Conservation (phyloP, 2,888 invertebrate genomes). For the Mimas tiliae region DNA sequence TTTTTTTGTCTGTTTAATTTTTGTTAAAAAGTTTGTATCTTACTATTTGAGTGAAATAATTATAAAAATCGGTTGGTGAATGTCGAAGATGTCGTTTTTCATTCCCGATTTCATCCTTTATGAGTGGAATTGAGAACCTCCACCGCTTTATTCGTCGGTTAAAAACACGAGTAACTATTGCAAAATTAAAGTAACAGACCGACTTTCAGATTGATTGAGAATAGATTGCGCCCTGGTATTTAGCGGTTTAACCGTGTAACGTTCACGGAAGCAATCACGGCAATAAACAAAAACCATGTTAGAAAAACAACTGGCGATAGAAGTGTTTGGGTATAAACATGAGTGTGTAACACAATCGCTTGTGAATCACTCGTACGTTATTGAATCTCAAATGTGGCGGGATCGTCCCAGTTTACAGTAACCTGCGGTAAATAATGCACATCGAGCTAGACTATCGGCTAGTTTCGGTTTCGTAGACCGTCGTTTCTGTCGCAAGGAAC, state of each 20-base stretch:
- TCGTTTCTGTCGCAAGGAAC: too few species aligned
- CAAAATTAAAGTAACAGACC: not conserved
- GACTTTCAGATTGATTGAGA: not conserved
- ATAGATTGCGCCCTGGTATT: not conserved
- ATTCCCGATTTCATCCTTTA: too few species aligned
- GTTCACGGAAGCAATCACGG: slow-evolving; percentile 4
- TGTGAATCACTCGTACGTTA: slow-evolving; percentile 35
- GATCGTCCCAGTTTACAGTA: not conserved
- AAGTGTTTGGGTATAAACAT: slow-evolving; percentile 4
- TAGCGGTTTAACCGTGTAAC: not conserved
- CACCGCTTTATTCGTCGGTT: too few species aligned
- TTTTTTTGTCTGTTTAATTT: too few species aligned
- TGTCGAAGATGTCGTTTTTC: too few species aligned
- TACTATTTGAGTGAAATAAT: too few species aligned
- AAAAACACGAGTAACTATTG: too few species aligned
- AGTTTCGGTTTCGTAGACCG: too few species aligned
- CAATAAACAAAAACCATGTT: slow-evolving; percentile 13
- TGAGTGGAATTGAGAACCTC: too few species aligned
- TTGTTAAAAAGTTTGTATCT: too few species aligned
- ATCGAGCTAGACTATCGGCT: too few species aligned
- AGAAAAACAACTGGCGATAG: not conserved
- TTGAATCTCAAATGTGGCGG: slow-evolving; percentile 3
- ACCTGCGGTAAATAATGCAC: not conserved
- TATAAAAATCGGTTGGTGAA: too few species aligned
- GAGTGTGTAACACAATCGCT: slow-evolving; percentile 14